phyloP scores from a whole-genome alignment of 2,888 invertebrate species.

The Venusia cambrica region DNA sequence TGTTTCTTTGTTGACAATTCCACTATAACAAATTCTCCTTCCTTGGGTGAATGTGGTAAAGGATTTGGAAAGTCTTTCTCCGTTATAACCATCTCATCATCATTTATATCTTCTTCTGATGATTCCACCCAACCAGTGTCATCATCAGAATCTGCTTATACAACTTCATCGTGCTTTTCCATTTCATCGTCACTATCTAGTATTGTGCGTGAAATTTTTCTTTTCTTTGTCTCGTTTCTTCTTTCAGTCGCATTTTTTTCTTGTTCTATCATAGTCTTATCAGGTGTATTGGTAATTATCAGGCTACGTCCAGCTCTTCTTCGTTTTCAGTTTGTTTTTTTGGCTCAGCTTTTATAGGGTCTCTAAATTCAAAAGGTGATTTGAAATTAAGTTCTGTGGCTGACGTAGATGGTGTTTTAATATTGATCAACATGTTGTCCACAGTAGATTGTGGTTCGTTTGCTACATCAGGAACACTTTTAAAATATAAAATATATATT shows the following conservation, averaged over 20 bases:
- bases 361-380: constrained; percentile 2
- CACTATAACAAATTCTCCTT: constrained; percentile 5
- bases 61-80: not conserved
- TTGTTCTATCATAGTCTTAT: constrained; percentile 13
- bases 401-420: not conserved
- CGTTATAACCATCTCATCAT: not conserved
- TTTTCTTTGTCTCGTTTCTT: constrained; percentile 1
- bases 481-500: too few relatives aligned
- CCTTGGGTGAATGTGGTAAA: not conserved
- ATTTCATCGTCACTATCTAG: constrained; percentile 2
- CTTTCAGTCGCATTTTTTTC: constrained; percentile 5
- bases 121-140: not conserved
- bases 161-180: constrained; percentile 1
- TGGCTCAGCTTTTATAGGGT: constrained; percentile 12
- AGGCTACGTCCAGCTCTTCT: constrained; percentile 14
- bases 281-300: constrained; percentile 18
- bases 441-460: too few relatives aligned
- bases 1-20: constrained; percentile 2
- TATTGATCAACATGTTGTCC: not conserved
- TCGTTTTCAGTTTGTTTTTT: constrained; percentile 16
- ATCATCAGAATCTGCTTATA: constrained; percentile 6
- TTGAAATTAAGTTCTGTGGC: not conserved
- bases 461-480: too few relatives aligned
- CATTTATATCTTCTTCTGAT: not conserved
- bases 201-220: not conserved